Percentiles rank a stretch among this genome's conserved stretches.
Evolutionary conservation across 2,113 vertebrate species (phyloP).

Genomic region (Corythornis vintsioides): DNA sequence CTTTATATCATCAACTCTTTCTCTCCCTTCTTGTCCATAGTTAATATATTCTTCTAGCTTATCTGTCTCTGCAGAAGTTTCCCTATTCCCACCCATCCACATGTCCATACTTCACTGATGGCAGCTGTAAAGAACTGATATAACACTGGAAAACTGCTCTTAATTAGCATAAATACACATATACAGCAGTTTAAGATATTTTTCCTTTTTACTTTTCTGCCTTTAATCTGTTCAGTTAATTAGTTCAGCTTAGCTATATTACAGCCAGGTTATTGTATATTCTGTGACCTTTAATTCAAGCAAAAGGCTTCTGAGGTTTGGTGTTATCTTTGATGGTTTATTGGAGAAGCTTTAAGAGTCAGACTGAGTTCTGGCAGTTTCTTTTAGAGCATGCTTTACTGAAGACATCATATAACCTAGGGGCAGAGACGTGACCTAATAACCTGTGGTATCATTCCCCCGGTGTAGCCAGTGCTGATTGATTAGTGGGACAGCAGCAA

Average conservation of each 20-base stretch:
- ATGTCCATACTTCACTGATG: neutral
- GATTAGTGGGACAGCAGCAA: neutral
- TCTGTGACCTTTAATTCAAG: neutral
- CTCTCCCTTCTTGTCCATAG: neutral
- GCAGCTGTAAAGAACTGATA: neutral
- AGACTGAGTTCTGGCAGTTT: neutral
- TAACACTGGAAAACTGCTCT: neutral
- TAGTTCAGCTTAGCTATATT: neutral
- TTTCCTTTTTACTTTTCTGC: neutral
- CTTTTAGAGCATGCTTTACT: conserved; percentile 5
- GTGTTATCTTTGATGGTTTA: neutral
- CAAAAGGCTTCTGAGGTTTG: neutral
- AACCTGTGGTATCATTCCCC: neutral
- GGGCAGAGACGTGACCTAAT: neutral
- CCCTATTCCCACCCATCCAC: fast-evolving
- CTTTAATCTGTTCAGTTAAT: neutral
- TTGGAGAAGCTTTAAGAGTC: neutral
- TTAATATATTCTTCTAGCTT: neutral
- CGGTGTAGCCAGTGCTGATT: neutral
- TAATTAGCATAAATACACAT: neutral
- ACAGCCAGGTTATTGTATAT: neutral
- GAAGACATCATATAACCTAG: neutral
- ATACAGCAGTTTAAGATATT: neutral
- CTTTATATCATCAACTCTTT: neutral
- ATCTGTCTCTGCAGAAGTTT: neutral